Evolutionary conservation across 1,140 invertebrate genomes (phyloP).

Genomic region (Papilio polyxenes): DNA sequence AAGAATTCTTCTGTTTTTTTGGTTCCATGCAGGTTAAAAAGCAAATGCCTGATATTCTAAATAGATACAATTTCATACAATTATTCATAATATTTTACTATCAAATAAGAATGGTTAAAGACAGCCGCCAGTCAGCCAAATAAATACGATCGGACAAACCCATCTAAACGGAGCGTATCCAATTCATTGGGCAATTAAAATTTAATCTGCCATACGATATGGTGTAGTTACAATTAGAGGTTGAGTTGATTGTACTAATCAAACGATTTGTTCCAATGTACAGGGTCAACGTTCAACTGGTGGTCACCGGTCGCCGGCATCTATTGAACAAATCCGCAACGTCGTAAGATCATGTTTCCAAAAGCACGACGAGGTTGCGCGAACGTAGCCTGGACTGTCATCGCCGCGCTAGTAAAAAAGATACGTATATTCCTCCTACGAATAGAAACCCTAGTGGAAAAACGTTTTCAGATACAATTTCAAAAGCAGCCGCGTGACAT

Average conservation of each 20-base stretch:
- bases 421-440: too few species aligned
- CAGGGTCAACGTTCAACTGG: slow-evolving; percentile 48
- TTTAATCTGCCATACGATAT: slow-evolving; percentile 1
- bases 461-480: not conserved
- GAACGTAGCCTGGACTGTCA: not conserved
- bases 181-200: slow-evolving; percentile 28
- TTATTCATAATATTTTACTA: not conserved
- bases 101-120: not conserved
- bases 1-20: too few species aligned
- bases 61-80: too few species aligned
- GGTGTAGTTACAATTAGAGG: slow-evolving; percentile 32
- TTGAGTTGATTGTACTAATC: slow-evolving; percentile 53
- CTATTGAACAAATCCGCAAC: slow-evolving; percentile 30
- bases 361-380: not conserved
- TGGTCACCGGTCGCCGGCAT: slow-evolving; percentile 36
- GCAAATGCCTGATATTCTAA: not conserved
- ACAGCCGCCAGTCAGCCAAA: not conserved
- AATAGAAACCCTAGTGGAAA: not conserved
- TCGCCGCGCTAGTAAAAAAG: too few species aligned
- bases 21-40: too few species aligned
- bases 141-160: not conserved
- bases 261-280: slow-evolving; percentile 53
- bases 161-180: slow-evolving; percentile 5
- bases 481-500: too few species aligned
- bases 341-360: not conserved